Evolutionary conservation across 2,797 vertebrate species (phyloP).

Genomic region (Nyctalus aviator): DNA sequence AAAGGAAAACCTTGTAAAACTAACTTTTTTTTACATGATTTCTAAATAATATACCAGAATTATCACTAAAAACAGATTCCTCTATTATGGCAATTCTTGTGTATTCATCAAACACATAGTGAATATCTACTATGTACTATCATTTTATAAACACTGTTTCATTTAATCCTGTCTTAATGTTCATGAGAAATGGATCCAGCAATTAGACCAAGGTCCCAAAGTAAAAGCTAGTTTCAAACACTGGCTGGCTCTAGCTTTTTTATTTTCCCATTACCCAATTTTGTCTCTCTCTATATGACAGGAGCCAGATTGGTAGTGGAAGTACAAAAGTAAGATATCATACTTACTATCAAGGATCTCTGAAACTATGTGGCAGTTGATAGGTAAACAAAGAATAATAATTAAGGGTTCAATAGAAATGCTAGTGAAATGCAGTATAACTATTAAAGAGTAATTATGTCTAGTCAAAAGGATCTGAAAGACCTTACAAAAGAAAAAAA

Average conservation of each 20-base stretch:
- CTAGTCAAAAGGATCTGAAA: neutral
- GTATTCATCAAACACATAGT: neutral
- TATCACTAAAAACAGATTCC: constrained; percentile 31
- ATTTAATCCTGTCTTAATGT: constrained; percentile 37
- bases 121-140: neutral
- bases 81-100: neutral
- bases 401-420: constrained; percentile 2
- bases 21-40: constrained; percentile 17
- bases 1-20: constrained; percentile 37
- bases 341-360: neutral
- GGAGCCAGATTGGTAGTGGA: neutral
- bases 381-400: neutral
- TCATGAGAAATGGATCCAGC: neutral
- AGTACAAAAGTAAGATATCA: neutral
- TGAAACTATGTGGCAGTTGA: neutral
- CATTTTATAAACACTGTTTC: neutral
- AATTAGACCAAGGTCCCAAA: neutral
- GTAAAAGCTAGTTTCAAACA: constrained; percentile 20
- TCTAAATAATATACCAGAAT: constrained; percentile 32
- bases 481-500: neutral
- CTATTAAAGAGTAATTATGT: neutral
- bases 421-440: neutral
- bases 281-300: neutral
- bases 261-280: neutral
- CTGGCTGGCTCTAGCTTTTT: neutral